These are phyloP conservation scores for Leptoteleia sp. DNA, from an alignment of 1,140 invertebrate species.

Conservation along the genomic window DNA sequence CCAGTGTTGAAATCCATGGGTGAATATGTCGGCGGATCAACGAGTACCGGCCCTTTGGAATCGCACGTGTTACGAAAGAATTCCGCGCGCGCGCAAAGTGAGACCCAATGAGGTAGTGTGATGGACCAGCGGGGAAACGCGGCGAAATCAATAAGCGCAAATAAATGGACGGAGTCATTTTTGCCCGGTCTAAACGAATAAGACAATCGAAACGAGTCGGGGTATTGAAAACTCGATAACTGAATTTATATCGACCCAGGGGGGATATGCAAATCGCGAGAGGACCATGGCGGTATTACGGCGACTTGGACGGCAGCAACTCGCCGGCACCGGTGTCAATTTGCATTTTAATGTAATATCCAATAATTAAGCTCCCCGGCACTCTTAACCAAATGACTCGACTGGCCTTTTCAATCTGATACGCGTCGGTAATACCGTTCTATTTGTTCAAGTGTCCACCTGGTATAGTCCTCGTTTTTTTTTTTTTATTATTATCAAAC, in stretches of 20 bases:
- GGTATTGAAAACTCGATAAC: constrained; percentile 52
- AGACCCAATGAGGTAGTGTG: too few species aligned
- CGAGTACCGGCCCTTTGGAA: too few species aligned
- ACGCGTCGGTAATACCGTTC: constrained; percentile 10
- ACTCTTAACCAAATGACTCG: constrained; percentile 22
- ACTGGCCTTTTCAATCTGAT: constrained; percentile 26
- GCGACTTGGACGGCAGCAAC: constrained; percentile 35
- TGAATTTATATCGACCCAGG: constrained; percentile 51
- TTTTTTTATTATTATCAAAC: too few species aligned
- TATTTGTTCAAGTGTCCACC: too few species aligned
- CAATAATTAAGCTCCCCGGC: constrained; percentile 57
- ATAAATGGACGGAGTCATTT: constrained; percentile 15
- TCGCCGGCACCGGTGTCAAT: constrained; percentile 49
- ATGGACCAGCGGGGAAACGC: too few species aligned
- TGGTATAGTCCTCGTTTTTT: too few species aligned
- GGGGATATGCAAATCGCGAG: constrained; percentile 51
- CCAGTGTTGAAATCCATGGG: too few species aligned
- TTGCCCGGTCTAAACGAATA: constrained; percentile 4
- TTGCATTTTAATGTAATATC: constrained; percentile 71
- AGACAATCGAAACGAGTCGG: constrained; percentile 16
- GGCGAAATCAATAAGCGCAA: constrained; percentile 33
- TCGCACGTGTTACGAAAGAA: too few species aligned
- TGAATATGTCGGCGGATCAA: too few species aligned
- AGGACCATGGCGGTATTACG: constrained; percentile 17
- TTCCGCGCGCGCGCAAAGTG: too few species aligned